A percentile compares a stretch with the other conserved stretches of the same genome.
Conservation (phyloP, 2,888 invertebrate species). For the Strigamia maritima region DNA sequence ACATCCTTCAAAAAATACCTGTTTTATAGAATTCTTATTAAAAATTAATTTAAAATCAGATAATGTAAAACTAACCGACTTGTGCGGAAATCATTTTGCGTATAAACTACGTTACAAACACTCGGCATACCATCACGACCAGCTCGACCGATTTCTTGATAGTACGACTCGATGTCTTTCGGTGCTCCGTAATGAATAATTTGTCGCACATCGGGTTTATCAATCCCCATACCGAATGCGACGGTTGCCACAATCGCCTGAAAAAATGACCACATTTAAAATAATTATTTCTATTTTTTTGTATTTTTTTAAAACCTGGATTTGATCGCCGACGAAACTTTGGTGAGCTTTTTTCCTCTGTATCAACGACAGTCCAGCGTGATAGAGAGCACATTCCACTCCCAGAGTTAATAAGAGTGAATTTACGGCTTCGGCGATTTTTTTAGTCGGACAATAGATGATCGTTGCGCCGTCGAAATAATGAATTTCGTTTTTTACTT, state of each 20-base stretch:
- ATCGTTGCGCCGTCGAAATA: slow-evolving; percentile 62
- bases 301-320: slow-evolving; percentile 49
- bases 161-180: slow-evolving; percentile 67
- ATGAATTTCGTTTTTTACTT: slow-evolving; percentile 48
- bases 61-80: background rate
- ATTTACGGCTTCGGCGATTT: slow-evolving; percentile 59
- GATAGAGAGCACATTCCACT: slow-evolving; percentile 60
- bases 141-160: slow-evolving; percentile 72
- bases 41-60: background rate
- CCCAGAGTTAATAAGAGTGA: background rate
- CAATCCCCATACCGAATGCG: slow-evolving; percentile 59
- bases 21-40: background rate
- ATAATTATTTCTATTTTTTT: too few relatives aligned
- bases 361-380: slow-evolving; percentile 61
- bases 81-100: slow-evolving; percentile 54
- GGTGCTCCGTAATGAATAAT: slow-evolving; percentile 71
- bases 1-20: background rate
- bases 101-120: slow-evolving; percentile 61
- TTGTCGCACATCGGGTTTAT: slow-evolving; percentile 62
- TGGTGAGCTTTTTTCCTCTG: slow-evolving; percentile 60
- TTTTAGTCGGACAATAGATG: slow-evolving; percentile 67
- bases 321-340: slow-evolving; percentile 62
- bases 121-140: slow-evolving; percentile 67
- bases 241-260: slow-evolving; percentile 55
- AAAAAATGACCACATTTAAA: background rate